These are phyloP conservation scores for Alloscopus bannaensis DNA, from an alignment of 2,888 invertebrate genomes.

Conservation along the genomic window DNA sequence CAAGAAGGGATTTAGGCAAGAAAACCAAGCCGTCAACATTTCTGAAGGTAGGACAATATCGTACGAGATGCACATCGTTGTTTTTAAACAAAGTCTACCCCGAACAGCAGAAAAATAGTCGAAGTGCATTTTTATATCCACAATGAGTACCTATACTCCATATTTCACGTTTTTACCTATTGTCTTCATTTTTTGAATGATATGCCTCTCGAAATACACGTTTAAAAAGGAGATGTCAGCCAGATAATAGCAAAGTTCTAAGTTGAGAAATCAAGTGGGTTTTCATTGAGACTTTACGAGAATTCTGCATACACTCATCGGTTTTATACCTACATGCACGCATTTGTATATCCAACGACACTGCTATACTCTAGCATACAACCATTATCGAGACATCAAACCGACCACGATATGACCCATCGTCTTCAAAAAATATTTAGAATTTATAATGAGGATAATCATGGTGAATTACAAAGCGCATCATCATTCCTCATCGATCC, in stretches of 20 bases:
- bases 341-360: no score
- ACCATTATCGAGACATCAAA: background rate
- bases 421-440: slow-evolving; percentile 17
- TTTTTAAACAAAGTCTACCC: slow-evolving; percentile 8
- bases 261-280: no score
- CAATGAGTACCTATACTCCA: no score
- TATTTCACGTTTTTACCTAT: no score
- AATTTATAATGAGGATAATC: slow-evolving; percentile 30
- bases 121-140: no score
- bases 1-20: background rate
- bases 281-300: no score
- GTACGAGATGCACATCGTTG: background rate
- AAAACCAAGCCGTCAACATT: background rate
- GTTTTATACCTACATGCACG: no score
- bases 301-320: no score
- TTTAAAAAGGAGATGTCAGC: background rate
- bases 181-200: no score
- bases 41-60: background rate
- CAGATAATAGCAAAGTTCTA: background rate
- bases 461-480: background rate
- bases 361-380: background rate
- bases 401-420: background rate
- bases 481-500: slow-evolving; percentile 17
- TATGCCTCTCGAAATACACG: background rate
- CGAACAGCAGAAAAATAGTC: no score